phyloP scores from a whole-genome alignment of 1,140 invertebrate genomes.

The Bathynomus jamesi region DNA sequence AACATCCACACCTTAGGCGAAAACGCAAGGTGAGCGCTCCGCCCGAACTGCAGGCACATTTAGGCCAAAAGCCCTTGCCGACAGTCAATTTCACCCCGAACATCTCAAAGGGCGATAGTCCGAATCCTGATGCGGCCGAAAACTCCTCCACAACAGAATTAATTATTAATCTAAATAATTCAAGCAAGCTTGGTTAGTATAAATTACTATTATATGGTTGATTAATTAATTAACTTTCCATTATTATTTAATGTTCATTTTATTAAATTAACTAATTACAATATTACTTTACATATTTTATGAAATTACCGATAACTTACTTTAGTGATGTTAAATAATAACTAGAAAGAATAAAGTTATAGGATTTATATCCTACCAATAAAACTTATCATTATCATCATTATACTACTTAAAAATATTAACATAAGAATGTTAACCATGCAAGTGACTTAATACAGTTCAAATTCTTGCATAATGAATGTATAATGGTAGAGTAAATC shows the following conservation, averaged over 20 bases:
- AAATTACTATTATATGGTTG: neutral
- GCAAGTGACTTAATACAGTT: too few relatives aligned
- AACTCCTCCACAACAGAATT: slow-evolving; percentile 21
- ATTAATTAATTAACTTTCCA: neutral
- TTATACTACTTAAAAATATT: neutral
- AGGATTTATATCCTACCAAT: too few relatives aligned
- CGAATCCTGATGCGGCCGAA: slow-evolving; percentile 29
- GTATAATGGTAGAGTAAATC: too few relatives aligned
- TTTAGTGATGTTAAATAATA: too few relatives aligned
- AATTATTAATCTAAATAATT: slow-evolving; percentile 13
- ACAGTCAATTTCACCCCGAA: slow-evolving; percentile 4
- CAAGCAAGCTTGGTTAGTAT: neutral
- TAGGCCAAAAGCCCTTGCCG: slow-evolving; percentile 10
- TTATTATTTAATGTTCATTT: neutral
- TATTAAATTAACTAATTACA: neutral
- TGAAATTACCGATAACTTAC: too few relatives aligned
- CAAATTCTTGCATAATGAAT: too few relatives aligned
- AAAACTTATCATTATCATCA: neutral
- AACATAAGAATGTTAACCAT: too few relatives aligned
- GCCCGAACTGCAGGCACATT: slow-evolving; percentile 34
- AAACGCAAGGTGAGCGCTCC: slow-evolving; percentile 37
- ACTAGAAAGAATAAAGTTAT: too few relatives aligned
- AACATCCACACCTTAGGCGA: slow-evolving; percentile 24
- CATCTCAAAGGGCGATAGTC: slow-evolving; percentile 16
- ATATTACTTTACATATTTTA: too few relatives aligned